phyloP scores from a whole-genome alignment of 2,888 invertebrate genomes.

The Eristalis intricaria region DNA sequence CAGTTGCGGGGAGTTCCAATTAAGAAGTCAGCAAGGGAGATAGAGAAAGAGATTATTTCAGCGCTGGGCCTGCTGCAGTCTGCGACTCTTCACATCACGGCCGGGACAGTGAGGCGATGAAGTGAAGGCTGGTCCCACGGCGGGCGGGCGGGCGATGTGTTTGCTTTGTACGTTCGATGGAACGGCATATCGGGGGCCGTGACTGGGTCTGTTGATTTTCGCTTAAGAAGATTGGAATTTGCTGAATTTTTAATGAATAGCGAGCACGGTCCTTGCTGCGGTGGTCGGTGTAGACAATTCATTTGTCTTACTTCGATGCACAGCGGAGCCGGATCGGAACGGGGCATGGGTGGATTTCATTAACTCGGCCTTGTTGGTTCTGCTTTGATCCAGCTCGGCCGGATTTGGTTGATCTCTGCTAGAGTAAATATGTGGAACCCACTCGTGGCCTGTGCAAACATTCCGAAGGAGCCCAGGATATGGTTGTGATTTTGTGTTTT shows the following conservation, averaged over 20 bases:
- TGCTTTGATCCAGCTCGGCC: conserved; percentile 36
- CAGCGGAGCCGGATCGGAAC: background rate
- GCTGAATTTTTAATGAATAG: conserved; percentile 49
- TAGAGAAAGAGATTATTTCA: conserved; percentile 35
- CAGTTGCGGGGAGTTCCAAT: conserved; percentile 22
- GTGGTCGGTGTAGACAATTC: conserved; percentile 1
- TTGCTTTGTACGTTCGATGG: conserved; percentile 2
- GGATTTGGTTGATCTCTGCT: background rate
- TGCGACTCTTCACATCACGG: background rate
- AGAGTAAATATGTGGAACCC: background rate
- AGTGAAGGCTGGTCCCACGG: conserved; percentile 5
- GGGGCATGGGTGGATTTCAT: conserved; percentile 27
- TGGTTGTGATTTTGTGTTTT: background rate
- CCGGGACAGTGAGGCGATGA: background rate
- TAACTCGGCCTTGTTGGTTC: conserved; percentile 22
- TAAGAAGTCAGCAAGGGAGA: conserved; percentile 55
- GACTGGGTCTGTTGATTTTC: conserved; percentile 59
- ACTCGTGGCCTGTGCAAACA: background rate
- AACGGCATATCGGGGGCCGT: background rate
- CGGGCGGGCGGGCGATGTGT: conserved; percentile 24
- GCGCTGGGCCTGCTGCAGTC: conserved; percentile 6
- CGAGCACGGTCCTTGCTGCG: background rate
- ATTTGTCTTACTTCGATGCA: conserved; percentile 6
- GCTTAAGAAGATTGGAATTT: conserved; percentile 56
- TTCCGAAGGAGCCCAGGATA: background rate